Evolutionary conservation across 2,113 vertebrate species (phyloP), one percentile per base, ranked within the genome.

Genomic region (Poeciliopsis prolifica): DNA sequence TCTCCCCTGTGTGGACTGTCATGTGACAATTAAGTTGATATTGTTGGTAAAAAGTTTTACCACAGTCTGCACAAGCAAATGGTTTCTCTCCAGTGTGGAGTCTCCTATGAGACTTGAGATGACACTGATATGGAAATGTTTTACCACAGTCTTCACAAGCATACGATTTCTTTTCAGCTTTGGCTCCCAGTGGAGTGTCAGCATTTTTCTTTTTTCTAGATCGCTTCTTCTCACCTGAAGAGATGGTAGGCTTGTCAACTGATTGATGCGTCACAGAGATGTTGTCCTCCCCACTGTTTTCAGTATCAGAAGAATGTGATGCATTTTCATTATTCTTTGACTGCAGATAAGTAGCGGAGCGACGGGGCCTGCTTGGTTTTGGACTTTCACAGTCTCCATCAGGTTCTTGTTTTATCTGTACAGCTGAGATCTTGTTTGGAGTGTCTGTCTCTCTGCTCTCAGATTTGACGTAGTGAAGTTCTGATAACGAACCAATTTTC

Each of bases 381-480:
- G 70, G 28, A 28, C 63, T 54, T 65, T 14, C 71, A 64, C 40
- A 64, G 61, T 51, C 48, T 66, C 26, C 29, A 58, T 29, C 58
- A n/a, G 64, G 24, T 28, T 61, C 48, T 65, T 48, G 42, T 60
- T 66, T 77, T 14, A 51, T 68, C 44, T 22, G 68, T 31, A 42
- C 44, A 61, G 62, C 14, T 70, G 75, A 70, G 67, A 61, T 64
- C 31, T 31, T n/a, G 17, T 28, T 64, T 64, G 42, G 40, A 77
- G 61, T 6, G 22, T n/a, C 42, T 0, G 44, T 28, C 17, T 65
- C 44, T 58, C 33, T 70, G 28, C 22, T 65, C 29, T 33, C 69
- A 72, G 12, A 33, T 72, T 61, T 70, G 24, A 58, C 44, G 2
- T 61, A 68, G 70, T 48, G 68, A 65, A 29, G 63, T 35, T 78